Conservation (phyloP, 92 coral and sea anemone genomes). For the Plumapathes pennacea region DNA sequence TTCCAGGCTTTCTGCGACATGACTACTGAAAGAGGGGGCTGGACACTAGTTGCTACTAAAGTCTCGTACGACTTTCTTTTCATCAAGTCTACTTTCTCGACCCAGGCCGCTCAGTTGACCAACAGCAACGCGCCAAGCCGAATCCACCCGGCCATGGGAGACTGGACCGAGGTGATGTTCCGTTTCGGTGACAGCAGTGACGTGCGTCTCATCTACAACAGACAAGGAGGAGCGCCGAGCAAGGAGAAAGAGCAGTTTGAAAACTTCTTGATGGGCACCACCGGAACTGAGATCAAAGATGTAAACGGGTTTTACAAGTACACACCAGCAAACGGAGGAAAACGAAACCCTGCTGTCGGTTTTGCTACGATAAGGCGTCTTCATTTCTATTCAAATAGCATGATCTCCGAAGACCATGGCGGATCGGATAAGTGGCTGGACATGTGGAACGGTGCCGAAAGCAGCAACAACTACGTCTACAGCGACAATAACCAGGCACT, state of each 20-base stretch:
- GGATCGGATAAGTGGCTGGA: constrained; percentile 55
- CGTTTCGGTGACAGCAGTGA: constrained; percentile 56
- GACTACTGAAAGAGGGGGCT: constrained; percentile 67
- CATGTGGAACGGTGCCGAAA: constrained; percentile 26
- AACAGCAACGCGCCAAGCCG: constrained; percentile 35
- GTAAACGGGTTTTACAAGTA: constrained; percentile 67
- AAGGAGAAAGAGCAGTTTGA: constrained; percentile 45
- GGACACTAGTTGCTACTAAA: constrained; percentile 72
- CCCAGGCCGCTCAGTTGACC: constrained; percentile 38
- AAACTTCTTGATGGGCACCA: constrained; percentile 51
- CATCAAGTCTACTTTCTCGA: constrained; percentile 28
- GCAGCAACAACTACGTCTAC: constrained; percentile 39
- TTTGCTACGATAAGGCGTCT: constrained; percentile 24
- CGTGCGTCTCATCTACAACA: constrained; percentile 63
- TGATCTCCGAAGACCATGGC: constrained; percentile 19
- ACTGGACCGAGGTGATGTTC: constrained; percentile 72
- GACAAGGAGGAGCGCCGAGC: constrained; percentile 48
- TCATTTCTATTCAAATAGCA: constrained; percentile 2
- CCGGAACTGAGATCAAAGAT: neutral
- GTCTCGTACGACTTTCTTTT: constrained; percentile 21
- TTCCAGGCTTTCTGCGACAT: constrained; percentile 80
- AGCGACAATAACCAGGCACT: constrained; percentile 40
- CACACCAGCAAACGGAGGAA: constrained; percentile 42
- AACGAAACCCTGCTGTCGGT: constrained; percentile 39
- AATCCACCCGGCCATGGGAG: constrained; percentile 58